Percentiles rank a stretch among this genome's conserved stretches.
These are phyloP conservation scores for Carterocephalus palaemon DNA, from an alignment of 2,888 invertebrate species.

Conservation along the genomic window DNA sequence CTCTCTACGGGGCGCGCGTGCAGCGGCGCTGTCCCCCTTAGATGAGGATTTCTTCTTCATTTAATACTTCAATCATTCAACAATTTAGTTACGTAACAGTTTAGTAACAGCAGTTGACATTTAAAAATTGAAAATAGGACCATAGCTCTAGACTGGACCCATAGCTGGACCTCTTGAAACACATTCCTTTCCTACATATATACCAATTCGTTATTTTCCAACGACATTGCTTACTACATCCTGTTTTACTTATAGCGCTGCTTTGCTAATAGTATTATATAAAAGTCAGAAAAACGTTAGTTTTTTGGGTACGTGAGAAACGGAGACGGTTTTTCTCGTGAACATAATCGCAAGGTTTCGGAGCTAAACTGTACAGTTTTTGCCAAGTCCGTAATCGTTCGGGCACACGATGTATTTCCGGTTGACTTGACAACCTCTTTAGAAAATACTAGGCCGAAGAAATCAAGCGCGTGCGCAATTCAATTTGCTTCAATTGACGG, in stretches of 20 bases:
- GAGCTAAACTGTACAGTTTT: constrained; percentile 18
- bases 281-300: constrained; percentile 8
- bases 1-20: no score
- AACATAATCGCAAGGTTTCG: constrained; percentile 16
- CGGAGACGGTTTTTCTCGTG: constrained; percentile 7
- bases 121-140: no score
- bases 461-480: constrained; percentile 4
- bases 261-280: constrained; percentile 13
- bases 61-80: no score
- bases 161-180: no score
- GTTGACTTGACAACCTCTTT: constrained; percentile 10
- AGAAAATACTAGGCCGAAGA: not conserved
- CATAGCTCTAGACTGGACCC: no score
- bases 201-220: no score
- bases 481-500: not conserved
- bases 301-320: constrained; percentile 16
- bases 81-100: no score
- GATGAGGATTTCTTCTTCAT: no score
- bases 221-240: not conserved
- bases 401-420: constrained; percentile 23
- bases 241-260: not conserved
- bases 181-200: no score
- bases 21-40: no score
- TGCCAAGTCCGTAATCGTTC: constrained; percentile 18
- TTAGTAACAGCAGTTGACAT: no score